Percentiles rank a stretch among this genome's conserved stretches.
phyloP scores from a whole-genome alignment of 2,113 vertebrate species.

The Nannobrachium achirus region DNA sequence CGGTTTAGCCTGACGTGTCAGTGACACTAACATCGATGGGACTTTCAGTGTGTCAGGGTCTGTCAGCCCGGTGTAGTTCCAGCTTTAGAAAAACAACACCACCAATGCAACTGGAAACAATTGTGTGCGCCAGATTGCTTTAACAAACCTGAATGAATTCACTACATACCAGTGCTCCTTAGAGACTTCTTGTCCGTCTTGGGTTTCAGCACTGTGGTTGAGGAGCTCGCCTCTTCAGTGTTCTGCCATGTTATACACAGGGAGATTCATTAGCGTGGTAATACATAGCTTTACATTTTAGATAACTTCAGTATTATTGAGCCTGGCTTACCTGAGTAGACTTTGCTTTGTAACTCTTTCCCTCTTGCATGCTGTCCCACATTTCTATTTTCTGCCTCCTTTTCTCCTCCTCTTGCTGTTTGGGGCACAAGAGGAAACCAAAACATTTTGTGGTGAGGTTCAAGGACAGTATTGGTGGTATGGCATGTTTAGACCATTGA shows the following conservation, averaged over 20 bases:
- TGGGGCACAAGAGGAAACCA: slow-evolving; percentile 8
- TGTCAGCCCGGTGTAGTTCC: too few relatives aligned
- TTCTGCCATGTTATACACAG: slow-evolving; percentile 65
- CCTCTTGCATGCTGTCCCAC: slow-evolving; percentile 91
- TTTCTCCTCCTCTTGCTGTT: slow-evolving; percentile 90
- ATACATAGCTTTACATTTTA: not conserved
- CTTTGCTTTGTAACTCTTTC: slow-evolving; percentile 84
- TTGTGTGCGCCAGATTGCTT: not conserved
- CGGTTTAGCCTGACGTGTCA: too few relatives aligned
- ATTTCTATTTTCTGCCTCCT: slow-evolving; percentile 88
- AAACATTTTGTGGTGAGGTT: not conserved
- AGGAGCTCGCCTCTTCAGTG: slow-evolving; percentile 74
- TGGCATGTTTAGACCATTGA: too few relatives aligned
- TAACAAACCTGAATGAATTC: not conserved
- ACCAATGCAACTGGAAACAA: not conserved
- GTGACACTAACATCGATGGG: too few relatives aligned
- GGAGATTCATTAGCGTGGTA: not conserved
- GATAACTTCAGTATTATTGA: not conserved
- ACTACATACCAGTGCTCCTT: slow-evolving; percentile 79
- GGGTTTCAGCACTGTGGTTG: slow-evolving; percentile 70
- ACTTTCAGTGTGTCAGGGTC: too few relatives aligned
- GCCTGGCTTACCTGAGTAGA: slow-evolving; percentile 74
- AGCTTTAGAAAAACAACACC: too few relatives aligned
- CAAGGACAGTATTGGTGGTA: too few relatives aligned
- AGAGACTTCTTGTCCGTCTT: slow-evolving; percentile 85